Conservation (phyloP, 2,797 vertebrate genomes). For the Amblyraja radiata region DNA sequence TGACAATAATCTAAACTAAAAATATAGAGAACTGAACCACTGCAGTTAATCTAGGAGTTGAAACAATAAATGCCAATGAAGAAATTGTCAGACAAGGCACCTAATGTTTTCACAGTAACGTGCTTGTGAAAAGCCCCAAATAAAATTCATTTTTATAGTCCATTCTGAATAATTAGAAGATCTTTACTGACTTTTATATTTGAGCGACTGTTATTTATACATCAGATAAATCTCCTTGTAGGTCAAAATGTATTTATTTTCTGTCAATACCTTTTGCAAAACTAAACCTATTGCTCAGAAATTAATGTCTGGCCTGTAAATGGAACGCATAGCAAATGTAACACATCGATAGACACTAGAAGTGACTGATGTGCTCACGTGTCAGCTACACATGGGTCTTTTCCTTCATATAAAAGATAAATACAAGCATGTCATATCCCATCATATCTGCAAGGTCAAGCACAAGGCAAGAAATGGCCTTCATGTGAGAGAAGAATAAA, state of each 20-base stretch:
- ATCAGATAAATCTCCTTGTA: not conserved
- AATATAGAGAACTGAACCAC: not conserved
- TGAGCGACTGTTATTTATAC: not conserved
- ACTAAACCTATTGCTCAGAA: not conserved
- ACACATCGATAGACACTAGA: not conserved
- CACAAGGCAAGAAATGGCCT: not conserved
- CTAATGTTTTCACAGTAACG: not conserved
- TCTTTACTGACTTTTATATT: not conserved
- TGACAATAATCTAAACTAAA: too few relatives aligned
- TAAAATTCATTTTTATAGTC: not conserved
- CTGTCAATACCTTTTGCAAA: not conserved
- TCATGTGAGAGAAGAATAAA: not conserved
- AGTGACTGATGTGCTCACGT: not conserved
- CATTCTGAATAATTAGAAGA: not conserved
- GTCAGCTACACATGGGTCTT: not conserved
- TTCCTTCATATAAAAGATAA: not conserved
- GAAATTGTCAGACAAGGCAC: not conserved
- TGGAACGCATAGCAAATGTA: not conserved
- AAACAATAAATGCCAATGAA: not conserved
- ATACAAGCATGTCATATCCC: not conserved
- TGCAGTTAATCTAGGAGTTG: not conserved
- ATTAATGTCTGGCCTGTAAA: not conserved
- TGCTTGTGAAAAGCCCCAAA: not conserved
- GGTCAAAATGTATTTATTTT: not conserved
- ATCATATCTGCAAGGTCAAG: not conserved